Conservation (phyloP, 2,888 invertebrate genomes). For the Drosophila merina region DNA sequence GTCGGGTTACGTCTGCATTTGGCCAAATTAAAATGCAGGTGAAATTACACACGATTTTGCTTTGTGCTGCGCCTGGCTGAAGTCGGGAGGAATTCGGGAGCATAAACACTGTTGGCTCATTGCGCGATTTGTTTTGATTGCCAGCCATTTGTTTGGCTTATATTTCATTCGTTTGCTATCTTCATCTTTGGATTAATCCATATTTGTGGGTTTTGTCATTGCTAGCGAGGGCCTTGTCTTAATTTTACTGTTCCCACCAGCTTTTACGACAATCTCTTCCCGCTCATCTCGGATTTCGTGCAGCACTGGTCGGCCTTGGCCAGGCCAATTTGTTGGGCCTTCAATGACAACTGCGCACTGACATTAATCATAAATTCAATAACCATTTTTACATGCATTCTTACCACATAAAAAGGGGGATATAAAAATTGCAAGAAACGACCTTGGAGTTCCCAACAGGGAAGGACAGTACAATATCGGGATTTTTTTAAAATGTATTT, state of each 20-base stretch:
- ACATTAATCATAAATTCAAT: constrained; percentile 69
- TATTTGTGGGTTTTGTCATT: constrained; percentile 33
- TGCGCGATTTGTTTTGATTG: constrained; percentile 59
- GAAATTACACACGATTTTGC: constrained; percentile 36
- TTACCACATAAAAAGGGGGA: constrained; percentile 54
- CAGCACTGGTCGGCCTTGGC: constrained; percentile 57
- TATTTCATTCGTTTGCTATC: constrained; percentile 37
- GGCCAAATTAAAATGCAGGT: constrained; percentile 51
- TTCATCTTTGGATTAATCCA: constrained; percentile 29
- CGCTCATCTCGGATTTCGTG: constrained; percentile 26
- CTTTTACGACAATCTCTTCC: constrained; percentile 48
- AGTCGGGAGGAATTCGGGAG: constrained; percentile 25
- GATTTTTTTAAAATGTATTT: too few species aligned
- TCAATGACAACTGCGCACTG: constrained; percentile 54
- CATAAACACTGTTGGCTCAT: constrained; percentile 13
- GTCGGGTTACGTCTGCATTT: constrained; percentile 62
- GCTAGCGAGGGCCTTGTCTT: constrained; percentile 10
- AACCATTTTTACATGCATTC: constrained; percentile 69
- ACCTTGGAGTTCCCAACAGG: not conserved
- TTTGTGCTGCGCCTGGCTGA: constrained; percentile 38
- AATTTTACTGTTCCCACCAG: constrained; percentile 42
- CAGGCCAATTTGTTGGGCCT: constrained; percentile 55
- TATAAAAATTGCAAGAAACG: constrained; percentile 20
- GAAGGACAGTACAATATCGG: not conserved
- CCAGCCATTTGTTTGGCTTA: constrained; percentile 45